Evolutionary conservation across 2,113 vertebrate genomes (phyloP), one percentile per base, ranked within the genome.

Genomic region (Ramphastos sulfuratus): DNA sequence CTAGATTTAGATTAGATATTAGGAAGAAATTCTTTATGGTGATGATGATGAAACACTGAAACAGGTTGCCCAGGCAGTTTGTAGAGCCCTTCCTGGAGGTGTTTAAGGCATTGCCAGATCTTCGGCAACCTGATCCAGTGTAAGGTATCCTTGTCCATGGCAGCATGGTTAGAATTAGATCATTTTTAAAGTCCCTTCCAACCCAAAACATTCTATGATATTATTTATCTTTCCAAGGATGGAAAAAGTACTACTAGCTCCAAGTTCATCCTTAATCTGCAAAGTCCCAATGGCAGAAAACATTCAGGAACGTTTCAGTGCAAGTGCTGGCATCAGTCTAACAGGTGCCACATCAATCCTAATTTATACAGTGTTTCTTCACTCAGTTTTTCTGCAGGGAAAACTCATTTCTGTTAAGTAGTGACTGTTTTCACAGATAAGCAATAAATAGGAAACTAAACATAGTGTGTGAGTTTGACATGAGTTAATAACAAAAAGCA

Each of bases 281-380:
- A 76, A 86, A 90, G 13, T 66, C 76, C 52, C 65, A 42, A 66
- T 58, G 7, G 35, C 21, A 77, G 25, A 67, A 82, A 64, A 44
- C 46, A 66, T 30, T 27, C 35, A 85, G 46, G 66, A 65, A 63
- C 35, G 52, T 70, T 92, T 24, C 15, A 59, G 21, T 85, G 12
- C 50, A 33, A 9, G 23, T 64, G 20, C 70, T 74, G 77, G 64
- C 82, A 84, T 87, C 77, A 78, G 63, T 25, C 56, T 92, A 83
- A 77, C 66, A 95, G 82, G 30, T 95, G 87, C 82, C 16, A 3
- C 78, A 85, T 83, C 37, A 69, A 50, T 14, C 39, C n/a, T 90
- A 95, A 97, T 97, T 96, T 93, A 97, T 93, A 85, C 91, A 80
- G 94, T 0, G 7, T 96, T 94, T 96, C 50, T 65, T 97, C 90